A percentile compares a stretch with the other conserved stretches of the same genome.
These are phyloP conservation scores for Schizaphis graminum DNA, from an alignment of 2,888 invertebrate genomes.

Conservation along the genomic window DNA sequence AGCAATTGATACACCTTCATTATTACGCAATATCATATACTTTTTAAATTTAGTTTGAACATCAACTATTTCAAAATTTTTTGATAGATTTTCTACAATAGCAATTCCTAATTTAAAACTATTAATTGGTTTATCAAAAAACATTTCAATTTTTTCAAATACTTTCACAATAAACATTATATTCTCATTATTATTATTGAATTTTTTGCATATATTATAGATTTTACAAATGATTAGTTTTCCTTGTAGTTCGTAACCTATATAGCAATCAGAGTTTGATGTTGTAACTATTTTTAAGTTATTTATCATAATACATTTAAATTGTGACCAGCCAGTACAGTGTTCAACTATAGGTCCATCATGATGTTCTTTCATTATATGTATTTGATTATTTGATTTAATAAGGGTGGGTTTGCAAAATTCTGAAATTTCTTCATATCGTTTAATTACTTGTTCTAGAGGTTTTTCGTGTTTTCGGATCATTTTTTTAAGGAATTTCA, in stretches of 20 bases:
- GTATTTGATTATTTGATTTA: not conserved
- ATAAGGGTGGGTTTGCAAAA: constrained; percentile 9
- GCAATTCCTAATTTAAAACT: constrained; percentile 21
- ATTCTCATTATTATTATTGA: not conserved
- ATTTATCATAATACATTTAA: not conserved
- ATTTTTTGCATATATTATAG: not conserved
- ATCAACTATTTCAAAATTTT: not conserved
- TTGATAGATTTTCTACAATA: constrained; percentile 16
- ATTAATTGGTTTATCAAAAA: constrained; percentile 11
- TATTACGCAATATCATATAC: not conserved
- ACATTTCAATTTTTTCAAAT: not conserved
- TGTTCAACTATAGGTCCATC: not conserved
- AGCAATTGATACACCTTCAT: not conserved
- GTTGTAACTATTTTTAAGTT: not conserved
- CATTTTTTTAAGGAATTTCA: constrained; percentile 15
- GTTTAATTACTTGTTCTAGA: not conserved
- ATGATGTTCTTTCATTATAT: constrained; percentile 15
- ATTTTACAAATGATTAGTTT: constrained; percentile 1
- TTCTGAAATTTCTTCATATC: constrained; percentile 22
- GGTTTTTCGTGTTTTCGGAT: constrained; percentile 14
- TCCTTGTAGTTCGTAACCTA: not conserved
- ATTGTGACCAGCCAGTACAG: not conserved
- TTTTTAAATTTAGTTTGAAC: not conserved
- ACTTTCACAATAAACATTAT: not conserved
- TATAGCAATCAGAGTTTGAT: constrained; percentile 5